Conservation (phyloP, 2,797 vertebrate genomes). For the Pangasius krempfi region DNA sequence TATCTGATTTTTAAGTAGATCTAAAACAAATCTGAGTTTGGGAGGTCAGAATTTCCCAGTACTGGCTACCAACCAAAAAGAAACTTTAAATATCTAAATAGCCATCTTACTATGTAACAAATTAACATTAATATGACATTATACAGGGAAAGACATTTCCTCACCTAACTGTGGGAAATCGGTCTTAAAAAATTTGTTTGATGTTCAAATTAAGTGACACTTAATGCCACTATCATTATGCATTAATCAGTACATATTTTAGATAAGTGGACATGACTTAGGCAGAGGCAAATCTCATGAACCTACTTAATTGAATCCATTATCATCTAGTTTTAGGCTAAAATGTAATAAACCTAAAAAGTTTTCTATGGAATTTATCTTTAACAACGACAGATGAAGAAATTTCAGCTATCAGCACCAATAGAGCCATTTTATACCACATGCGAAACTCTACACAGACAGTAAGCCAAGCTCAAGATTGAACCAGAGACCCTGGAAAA, state of each 20-base stretch:
- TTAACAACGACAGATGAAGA: neutral
- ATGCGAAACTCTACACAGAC: neutral
- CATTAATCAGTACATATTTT: slow-evolving; percentile 12
- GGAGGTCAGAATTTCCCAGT: neutral
- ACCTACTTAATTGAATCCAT: slow-evolving; percentile 24
- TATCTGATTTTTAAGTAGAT: neutral
- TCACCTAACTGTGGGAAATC: slow-evolving; percentile 5
- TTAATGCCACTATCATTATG: slow-evolving; percentile 6
- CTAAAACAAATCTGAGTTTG: neutral
- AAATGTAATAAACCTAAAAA: slow-evolving; percentile 24
- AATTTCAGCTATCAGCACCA: neutral
- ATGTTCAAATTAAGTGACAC: slow-evolving; percentile 9
- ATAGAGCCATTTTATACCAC: neutral
- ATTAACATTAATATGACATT: neutral
- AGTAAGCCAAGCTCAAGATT: neutral
- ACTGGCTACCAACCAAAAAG: neutral
- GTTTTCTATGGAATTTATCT: neutral
- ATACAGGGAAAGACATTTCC: neutral
- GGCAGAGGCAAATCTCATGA: neutral
- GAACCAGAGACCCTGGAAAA: neutral
- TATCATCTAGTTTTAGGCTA: slow-evolving; percentile 19
- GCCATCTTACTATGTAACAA: neutral
- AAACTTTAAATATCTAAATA: neutral
- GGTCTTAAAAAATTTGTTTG: neutral
- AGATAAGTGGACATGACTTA: slow-evolving; percentile 27